Conservation (phyloP, 2,888 invertebrate genomes). For the Hydroisotoma schaefferi region DNA sequence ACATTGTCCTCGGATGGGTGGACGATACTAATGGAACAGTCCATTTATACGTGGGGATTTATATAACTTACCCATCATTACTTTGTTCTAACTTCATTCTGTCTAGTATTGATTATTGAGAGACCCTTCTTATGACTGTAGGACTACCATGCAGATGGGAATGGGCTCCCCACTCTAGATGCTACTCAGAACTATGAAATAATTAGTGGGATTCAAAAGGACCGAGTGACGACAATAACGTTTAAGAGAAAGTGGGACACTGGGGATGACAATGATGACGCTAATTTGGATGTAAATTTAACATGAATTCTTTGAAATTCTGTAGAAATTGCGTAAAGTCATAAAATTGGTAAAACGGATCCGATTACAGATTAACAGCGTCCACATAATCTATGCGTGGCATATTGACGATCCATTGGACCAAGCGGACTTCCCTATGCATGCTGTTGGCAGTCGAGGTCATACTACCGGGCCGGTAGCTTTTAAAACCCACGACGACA, state of each 20-base stretch:
- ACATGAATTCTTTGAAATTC: neutral
- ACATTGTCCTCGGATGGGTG: conserved; percentile 45
- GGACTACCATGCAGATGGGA: conserved; percentile 42
- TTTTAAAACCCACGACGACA: conserved; percentile 14
- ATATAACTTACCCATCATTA: neutral
- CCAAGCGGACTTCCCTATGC: conserved; percentile 18
- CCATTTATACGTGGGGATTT: conserved; percentile 17
- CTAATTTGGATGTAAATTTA: conserved; percentile 30
- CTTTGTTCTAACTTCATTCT: neutral
- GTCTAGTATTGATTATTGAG: neutral
- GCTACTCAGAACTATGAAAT: conserved; percentile 32
- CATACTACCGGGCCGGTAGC: conserved; percentile 29
- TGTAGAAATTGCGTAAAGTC: neutral
- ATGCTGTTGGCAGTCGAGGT: conserved; percentile 34
- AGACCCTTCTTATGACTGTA: too few relatives aligned
- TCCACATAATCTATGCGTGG: conserved; percentile 44
- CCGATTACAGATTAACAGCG: conserved; percentile 21
- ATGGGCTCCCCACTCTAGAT: conserved; percentile 33
- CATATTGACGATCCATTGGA: conserved; percentile 32
- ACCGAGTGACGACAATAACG: conserved; percentile 34
- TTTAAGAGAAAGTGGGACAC: conserved; percentile 39
- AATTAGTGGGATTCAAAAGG: conserved; percentile 22
- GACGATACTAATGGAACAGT: conserved; percentile 27
- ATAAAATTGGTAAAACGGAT: neutral
- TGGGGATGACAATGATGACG: conserved; percentile 33